Conservation (phyloP, 2,113 vertebrate species). For the Pagrus major region DNA sequence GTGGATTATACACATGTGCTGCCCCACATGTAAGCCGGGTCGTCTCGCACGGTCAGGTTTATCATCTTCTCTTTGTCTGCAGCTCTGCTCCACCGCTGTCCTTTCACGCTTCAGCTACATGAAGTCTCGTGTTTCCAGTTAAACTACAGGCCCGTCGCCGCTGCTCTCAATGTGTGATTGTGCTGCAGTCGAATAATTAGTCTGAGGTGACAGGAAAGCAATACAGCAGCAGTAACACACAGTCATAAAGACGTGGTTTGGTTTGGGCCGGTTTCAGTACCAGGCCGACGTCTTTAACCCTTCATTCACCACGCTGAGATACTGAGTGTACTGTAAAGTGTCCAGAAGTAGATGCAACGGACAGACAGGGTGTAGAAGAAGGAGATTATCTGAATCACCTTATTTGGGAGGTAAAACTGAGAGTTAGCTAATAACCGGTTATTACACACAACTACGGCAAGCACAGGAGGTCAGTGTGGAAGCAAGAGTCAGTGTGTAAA, state of each 20-base stretch:
- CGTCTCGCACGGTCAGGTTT: not conserved
- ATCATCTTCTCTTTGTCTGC: constrained; percentile 10
- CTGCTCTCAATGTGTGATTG: constrained; percentile 16
- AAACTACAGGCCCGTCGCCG: not conserved
- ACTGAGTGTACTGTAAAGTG: not conserved
- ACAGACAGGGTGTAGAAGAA: not conserved
- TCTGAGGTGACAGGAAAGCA: constrained; percentile 28
- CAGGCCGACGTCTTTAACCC: not conserved
- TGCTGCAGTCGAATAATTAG: constrained; percentile 32
- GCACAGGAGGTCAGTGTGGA: not conserved
- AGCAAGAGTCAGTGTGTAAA: not conserved
- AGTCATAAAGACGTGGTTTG: constrained; percentile 22
- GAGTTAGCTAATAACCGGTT: not conserved
- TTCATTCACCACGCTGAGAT: not conserved
- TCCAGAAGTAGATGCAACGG: not conserved
- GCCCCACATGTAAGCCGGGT: not conserved
- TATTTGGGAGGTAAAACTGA: not conserved
- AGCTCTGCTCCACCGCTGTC: not conserved
- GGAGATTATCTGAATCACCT: not conserved
- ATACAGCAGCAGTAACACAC: constrained; percentile 26
- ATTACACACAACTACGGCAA: not conserved
- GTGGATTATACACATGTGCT: constrained; percentile 11
- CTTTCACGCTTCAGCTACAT: constrained; percentile 10
- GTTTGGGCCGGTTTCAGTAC: not conserved
- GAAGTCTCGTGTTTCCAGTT: constrained; percentile 21